Evolutionary conservation across 92 coral and sea anemone species (phyloP), one percentile per base, ranked within the genome.

Genomic region (Porites evermanni): DNA sequence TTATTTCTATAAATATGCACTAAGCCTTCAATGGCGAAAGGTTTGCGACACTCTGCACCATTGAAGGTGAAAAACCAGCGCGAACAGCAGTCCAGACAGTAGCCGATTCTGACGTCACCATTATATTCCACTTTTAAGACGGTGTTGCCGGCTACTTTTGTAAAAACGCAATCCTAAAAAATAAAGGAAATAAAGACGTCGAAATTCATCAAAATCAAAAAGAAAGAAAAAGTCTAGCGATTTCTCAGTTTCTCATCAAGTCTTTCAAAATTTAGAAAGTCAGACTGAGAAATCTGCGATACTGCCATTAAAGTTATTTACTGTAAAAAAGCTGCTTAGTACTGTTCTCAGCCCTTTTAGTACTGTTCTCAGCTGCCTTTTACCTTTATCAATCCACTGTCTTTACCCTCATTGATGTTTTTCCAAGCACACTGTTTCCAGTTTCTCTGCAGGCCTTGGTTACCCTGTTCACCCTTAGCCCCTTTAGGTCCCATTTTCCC

Each of bases 1-100:
- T 79, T 63, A 58, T 81, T 66, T 3, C 6, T 1, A 9, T 1
- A 2, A 32, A 80, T 80, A 67, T 68, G 67, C 24, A 7, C 0
- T 8, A 80, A 0, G 7, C 86, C 94, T 54, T 91, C 94, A 2
- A 91, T 91, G 1, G 87, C 75, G 20, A 63, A 78, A 19, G 94
- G 91, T 4, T 81, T 71, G 5, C 66, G 10, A 53, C 94, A 79
- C 70, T 91, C 94, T 16, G 19, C 26, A 29, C 82, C 75, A 50
- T 88, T 79, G 89, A 91, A 78, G 38, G 78, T 91, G 70, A 91
- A 83, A 71, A 63, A 91, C 94, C 94, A 91, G 38, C 94, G 91
- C 76, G 53, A 84, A 53, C 91, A 88, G 78, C 81, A 65, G 7
- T 56, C 53, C 53, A 68, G 74, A 19, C 89, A 71, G 20, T 20